phyloP scores from a whole-genome alignment of 2,113 vertebrate species.

The Eolophus roseicapilla region DNA sequence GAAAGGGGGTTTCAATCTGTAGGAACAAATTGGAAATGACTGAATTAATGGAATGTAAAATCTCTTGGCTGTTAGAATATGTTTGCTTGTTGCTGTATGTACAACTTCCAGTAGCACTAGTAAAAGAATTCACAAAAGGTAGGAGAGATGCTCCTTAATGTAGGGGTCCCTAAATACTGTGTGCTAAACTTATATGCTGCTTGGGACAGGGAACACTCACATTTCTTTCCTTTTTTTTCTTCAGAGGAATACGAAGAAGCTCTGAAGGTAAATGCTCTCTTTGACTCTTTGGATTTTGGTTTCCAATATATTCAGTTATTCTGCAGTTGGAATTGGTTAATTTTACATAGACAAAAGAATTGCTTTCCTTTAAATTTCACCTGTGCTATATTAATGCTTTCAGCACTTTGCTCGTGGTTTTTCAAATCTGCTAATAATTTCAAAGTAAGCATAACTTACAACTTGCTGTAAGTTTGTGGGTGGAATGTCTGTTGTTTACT shows the following conservation, averaged over 20 bases:
- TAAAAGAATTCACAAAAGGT: neutral
- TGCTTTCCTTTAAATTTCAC: neutral
- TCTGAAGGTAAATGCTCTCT: constrained; percentile 85
- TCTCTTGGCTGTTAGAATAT: neutral
- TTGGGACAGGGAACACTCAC: neutral
- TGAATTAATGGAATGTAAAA: neutral
- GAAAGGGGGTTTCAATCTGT: neutral
- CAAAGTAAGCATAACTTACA: neutral
- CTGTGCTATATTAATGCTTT: neutral
- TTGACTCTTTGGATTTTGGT: neutral
- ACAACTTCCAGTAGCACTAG: neutral
- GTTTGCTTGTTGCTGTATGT: neutral
- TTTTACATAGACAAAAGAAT: neutral
- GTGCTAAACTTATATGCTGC: neutral
- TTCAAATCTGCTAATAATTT: neutral
- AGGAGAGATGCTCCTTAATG: neutral
- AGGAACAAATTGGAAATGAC: neutral
- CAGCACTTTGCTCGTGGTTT: neutral
- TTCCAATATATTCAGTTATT: neutral
- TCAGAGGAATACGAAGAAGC: constrained; percentile 96
- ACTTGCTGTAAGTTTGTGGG: neutral
- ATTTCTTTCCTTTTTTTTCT: constrained; percentile 56
- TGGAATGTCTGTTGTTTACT: neutral
- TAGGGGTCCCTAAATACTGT: neutral
- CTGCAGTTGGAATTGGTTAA: neutral